Evolutionary conservation across 2,888 invertebrate species (phyloP), one percentile per base, ranked within the genome.

Genomic region (Parthenolecanium corni): DNA sequence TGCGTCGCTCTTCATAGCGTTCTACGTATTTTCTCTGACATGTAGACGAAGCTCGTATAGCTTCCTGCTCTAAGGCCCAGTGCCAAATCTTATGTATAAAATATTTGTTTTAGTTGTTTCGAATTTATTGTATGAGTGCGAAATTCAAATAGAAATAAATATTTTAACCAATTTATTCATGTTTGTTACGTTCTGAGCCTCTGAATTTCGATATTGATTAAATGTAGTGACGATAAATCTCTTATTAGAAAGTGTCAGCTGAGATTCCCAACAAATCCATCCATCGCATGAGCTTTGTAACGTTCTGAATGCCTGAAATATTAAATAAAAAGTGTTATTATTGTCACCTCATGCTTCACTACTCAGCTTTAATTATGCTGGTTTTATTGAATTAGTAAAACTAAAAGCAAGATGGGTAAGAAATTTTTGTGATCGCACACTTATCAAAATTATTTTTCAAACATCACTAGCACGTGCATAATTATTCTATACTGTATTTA

Each of bases 251-350:
- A 54, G 1, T 20, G 12, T 42, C n/a, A 54, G 16, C 23, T 54
- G 54, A 12, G 54, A 54, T n/a, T 54, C 23, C 54, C 54, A 54
- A 24, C 54, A 54, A 1, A 42, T n/a, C 54, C 54, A 54, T n/a
- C 54, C 54, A 21, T 24, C 16, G 42, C 54, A 54, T 12, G 11
- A 14, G 6, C n/a, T 3, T 12, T 12, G 5, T n/a, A 16, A 11
- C 1, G 42, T 38, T n/a, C 1, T 5, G 9, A 54, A 42, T 16
- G 42, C 14, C 54, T 54, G 42, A 16, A 40, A 54, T 18, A 20
- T 23, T 21, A n/a, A n/a, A n/a, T n/a, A n/a, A n/a, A n/a, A n/a
- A n/a, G n/a, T n/a, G n/a, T n/a, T n/a, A n/a, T n/a, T n/a, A n/a
- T n/a, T n/a, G n/a, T n/a, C n/a, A n/a, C n/a, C n/a, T n/a, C n/a